Conservation (phyloP, 2,888 invertebrate species). For the Trileptium ribeirensis region DNA sequence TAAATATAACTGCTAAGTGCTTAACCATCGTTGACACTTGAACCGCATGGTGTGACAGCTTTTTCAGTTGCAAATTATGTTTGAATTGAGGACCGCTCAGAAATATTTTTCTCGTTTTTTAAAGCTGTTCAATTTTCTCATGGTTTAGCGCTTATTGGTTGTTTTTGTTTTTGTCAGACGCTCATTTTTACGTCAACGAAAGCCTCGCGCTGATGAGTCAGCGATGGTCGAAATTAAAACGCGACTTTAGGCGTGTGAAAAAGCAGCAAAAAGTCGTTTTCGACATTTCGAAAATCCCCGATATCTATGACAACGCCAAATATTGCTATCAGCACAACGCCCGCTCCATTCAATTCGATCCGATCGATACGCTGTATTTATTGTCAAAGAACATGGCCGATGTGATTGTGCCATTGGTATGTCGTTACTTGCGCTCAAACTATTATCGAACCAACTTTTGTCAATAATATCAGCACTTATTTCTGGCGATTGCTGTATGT, state of each 20-base stretch:
- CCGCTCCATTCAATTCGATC: constrained; percentile 60
- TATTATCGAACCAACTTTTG: too few species aligned
- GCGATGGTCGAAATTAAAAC: constrained; percentile 94
- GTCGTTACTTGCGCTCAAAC: too few species aligned
- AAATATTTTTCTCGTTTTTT: too few species aligned
- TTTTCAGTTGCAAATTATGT: too few species aligned
- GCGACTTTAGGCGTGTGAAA: constrained; percentile 73
- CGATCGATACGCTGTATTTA: constrained; percentile 61
- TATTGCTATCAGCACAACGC: constrained; percentile 92
- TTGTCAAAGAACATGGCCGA: constrained; percentile 91
- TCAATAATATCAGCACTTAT: too few species aligned
- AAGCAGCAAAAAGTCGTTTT: constrained; percentile 67
- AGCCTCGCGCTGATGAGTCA: constrained; percentile 96
- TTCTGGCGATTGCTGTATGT: too few species aligned
- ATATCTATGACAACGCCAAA: constrained; percentile 97
- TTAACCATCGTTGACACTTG: too few species aligned
- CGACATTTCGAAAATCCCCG: constrained; percentile 95
- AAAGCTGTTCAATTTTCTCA: too few species aligned
- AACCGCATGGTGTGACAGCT: too few species aligned
- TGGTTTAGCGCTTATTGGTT: too few species aligned
- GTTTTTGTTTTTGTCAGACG: not conserved
- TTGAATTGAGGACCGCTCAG: too few species aligned
- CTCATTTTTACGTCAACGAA: constrained; percentile 80
- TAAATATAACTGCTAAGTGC: too few species aligned
- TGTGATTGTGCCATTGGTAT: constrained; percentile 88